Base-by-base conservation (phyloP, 2,113 vertebrate species). In the Hippocampus abdominalis region DNA sequence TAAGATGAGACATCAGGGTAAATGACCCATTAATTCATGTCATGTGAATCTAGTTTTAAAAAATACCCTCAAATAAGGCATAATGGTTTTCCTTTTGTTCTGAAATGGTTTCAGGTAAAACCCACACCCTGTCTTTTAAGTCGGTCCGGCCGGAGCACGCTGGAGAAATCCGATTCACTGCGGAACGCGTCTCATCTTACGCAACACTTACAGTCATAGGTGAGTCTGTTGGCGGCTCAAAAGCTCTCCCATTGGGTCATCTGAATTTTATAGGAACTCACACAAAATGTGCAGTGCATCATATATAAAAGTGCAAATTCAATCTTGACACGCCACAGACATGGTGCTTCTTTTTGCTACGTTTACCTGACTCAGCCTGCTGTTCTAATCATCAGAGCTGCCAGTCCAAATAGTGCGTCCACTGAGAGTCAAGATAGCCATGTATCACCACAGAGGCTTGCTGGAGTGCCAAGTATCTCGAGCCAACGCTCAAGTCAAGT, bases 381-480 rank as follows among this genome's bases (percentile, higher is more conserved):
- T 59, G 20, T 46, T 46, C 12, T 44, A 39, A 60, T 29, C 54
- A 16, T 20, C 67, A 99, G 96, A 98, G 78, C 92, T 97, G 27
- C 96, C 97, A 0, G 95, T 97, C 5, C 91, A 93, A 78, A 93
- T 98, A 25, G 72, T 94, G 36, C 96, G 95, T 59, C 96, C 94
- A 0, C 84, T 98, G 48, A 80, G 94, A 69, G 95, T 97, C 56
- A 99, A 98, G 87, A 95, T 96, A 0, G 96, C 94, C 11, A 94
- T 99, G 73, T 96, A 98, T 81, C 95, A 84, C 61, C 95, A 97
- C 69, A 84, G 94, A 0, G 95, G 94, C 0, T 64, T 98, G 69
- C 92, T 99, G 20, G 97, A 99, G 89, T 99, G 97, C 90, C 95
- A 96, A 77, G 91, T 99, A 66, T 98, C 97, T 0, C 90, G 95